Conservation (phyloP, 2,797 vertebrate genomes). For the Sebastes minor region DNA sequence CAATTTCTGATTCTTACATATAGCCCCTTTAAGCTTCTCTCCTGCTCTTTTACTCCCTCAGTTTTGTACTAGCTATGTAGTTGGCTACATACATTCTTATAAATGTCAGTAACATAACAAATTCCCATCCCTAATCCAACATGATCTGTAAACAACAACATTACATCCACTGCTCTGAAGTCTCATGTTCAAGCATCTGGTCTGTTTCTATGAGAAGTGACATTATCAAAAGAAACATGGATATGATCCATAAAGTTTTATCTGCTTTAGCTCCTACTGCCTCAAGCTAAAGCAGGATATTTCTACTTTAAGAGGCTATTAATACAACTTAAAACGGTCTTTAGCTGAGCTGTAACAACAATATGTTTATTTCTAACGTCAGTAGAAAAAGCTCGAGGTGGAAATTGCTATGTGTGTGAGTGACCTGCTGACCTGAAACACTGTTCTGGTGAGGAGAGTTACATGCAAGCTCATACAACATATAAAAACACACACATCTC, state of each 20-base stretch:
- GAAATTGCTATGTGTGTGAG: background rate
- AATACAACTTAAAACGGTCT: background rate
- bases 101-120: background rate
- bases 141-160: background rate
- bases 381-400: background rate
- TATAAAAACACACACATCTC: slow-evolving; percentile 70
- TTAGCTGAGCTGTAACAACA: background rate
- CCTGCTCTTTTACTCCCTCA: background rate
- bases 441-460: background rate
- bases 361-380: background rate
- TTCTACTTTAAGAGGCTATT: background rate
- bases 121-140: background rate
- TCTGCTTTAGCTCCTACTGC: background rate
- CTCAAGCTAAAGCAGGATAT: background rate
- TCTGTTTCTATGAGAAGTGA: background rate
- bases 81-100: background rate
- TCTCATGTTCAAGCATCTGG: background rate
- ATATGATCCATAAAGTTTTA: background rate
- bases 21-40: no score
- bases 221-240: background rate
- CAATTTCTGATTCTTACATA: no score
- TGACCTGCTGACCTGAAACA: background rate
- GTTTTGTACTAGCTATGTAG: background rate
- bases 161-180: background rate
- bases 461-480: background rate